A percentile compares a stretch with the other conserved stretches of the same genome.
These are phyloP conservation scores for Notodonta dromedarius DNA, from an alignment of 2,888 invertebrate species.

Conservation along the genomic window DNA sequence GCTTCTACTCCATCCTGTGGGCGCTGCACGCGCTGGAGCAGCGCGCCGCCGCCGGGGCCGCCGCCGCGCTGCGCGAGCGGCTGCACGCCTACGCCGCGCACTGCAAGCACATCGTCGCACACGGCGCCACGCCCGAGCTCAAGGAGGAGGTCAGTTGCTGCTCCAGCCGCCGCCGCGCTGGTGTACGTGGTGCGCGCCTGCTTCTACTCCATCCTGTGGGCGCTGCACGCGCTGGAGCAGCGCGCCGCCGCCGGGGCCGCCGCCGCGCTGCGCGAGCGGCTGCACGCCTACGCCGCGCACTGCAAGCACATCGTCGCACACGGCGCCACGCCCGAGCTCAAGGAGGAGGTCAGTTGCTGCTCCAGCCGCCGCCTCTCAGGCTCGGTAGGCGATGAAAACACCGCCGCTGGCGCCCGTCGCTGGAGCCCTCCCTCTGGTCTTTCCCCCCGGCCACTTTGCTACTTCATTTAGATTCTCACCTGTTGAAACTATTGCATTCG, in stretches of 20 bases:
- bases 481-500: no score
- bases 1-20: conserved; percentile 95
- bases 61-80: conserved; percentile 86
- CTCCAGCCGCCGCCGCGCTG: conserved; percentile 84
- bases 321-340: background rate
- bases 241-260: conserved; percentile 75
- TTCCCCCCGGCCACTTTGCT: no score
- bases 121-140: conserved; percentile 76
- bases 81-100: conserved; percentile 90
- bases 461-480: no score
- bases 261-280: conserved; percentile 86
- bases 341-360: no score
- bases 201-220: conserved; percentile 95
- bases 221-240: conserved; percentile 92
- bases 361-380: no score
- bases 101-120: conserved; percentile 77
- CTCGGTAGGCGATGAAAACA: no score
- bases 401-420: no score
- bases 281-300: conserved; percentile 87
- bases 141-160: conserved; percentile 89
- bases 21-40: conserved; percentile 93
- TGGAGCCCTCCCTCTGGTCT: no score
- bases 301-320: conserved; percentile 68
- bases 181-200: conserved; percentile 88
- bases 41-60: conserved; percentile 74